A percentile compares a stretch with the other conserved stretches of the same genome.
phyloP scores from a whole-genome alignment of 2,888 invertebrate genomes.

The Drosophila seclusa region DNA sequence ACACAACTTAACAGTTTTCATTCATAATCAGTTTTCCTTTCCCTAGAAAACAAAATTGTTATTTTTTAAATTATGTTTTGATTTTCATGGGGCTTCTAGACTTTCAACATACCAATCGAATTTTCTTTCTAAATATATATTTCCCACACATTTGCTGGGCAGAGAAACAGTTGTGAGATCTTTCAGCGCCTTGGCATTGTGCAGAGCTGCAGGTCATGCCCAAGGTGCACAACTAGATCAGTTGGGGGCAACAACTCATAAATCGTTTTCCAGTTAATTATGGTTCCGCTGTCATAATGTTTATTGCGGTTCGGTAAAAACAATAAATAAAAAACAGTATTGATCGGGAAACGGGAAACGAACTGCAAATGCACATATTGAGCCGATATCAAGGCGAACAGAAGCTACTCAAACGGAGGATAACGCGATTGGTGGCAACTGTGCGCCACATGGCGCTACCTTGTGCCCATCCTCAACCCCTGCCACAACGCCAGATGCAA shows the following conservation, averaged over 20 bases:
- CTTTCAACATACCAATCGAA: not conserved
- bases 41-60: not conserved
- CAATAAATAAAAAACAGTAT: slow-evolving; percentile 56
- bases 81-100: not conserved
- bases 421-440: slow-evolving; percentile 49
- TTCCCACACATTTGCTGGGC: not conserved
- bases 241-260: slow-evolving; percentile 12
- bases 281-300: slow-evolving; percentile 39
- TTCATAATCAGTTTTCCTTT: not conserved
- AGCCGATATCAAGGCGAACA: slow-evolving; percentile 3
- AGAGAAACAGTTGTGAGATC: not conserved
- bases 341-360: slow-evolving; percentile 4
- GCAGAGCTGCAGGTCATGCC: slow-evolving; percentile 14
- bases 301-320: slow-evolving; percentile 47
- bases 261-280: slow-evolving; percentile 35
- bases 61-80: not conserved
- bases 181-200: not conserved
- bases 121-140: not conserved
- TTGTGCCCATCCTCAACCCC: slow-evolving; percentile 14
- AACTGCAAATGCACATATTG: slow-evolving; percentile 1
- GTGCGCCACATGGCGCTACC: slow-evolving; percentile 71
- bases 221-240: slow-evolving; percentile 36
- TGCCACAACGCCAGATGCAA: slow-evolving; percentile 22
- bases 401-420: slow-evolving; percentile 14
- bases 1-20: not conserved